These are phyloP conservation scores for Lasioglossum malachurum DNA, from an alignment of 2,888 invertebrate species.

Conservation along the genomic window DNA sequence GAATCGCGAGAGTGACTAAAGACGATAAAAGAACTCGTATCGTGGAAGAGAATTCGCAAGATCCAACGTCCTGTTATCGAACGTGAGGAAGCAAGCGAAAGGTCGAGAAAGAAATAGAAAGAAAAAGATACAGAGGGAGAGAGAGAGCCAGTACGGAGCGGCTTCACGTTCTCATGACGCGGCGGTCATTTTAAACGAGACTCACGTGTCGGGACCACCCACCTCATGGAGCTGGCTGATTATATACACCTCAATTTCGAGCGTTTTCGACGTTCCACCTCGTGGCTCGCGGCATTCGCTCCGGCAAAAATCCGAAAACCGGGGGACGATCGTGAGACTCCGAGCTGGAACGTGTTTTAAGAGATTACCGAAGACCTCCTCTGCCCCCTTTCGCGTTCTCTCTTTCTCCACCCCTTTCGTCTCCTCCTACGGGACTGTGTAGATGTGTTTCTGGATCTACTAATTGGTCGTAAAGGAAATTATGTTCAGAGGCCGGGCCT, in stretches of 20 bases:
- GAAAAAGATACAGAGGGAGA: too few species aligned
- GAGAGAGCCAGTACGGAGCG: conserved; percentile 53
- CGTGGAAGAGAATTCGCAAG: conserved; percentile 22
- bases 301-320: conserved; percentile 55
- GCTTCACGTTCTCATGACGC: conserved; percentile 78
- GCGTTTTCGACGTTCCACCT: conserved; percentile 59
- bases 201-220: conserved; percentile 78
- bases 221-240: conserved; percentile 73
- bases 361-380: conserved; percentile 34
- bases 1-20: neutral
- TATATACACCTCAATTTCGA: conserved; percentile 66
- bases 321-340: conserved; percentile 33
- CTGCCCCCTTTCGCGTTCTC: conserved; percentile 11
- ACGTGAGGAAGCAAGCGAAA: neutral
- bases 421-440: conserved; percentile 41
- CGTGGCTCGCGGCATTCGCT: conserved; percentile 46
- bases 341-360: conserved; percentile 46
- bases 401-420: neutral
- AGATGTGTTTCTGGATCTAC: conserved; percentile 76
- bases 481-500: conserved; percentile 61
- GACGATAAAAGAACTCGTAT: conserved; percentile 1
- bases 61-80: conserved; percentile 35
- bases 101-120: neutral
- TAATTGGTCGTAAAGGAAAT: conserved; percentile 80
- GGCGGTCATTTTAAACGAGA: conserved; percentile 80